Conservation (phyloP, 2,113 vertebrate species). For the Sinocyclocheilus anshuiensis region DNA sequence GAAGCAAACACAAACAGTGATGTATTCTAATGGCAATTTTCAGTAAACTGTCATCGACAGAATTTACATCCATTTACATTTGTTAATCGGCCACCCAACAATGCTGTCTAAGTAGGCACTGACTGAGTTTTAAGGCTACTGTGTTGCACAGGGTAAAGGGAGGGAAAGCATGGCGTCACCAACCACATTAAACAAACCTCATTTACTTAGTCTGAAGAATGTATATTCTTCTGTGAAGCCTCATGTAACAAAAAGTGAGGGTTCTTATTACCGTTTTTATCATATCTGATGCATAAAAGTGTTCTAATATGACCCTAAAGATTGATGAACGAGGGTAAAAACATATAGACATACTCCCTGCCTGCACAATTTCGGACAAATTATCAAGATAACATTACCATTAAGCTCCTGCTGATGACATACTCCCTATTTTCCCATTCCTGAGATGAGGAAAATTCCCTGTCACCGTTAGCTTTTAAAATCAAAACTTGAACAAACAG, state of each 20-base stretch:
- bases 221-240: not conserved
- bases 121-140: not conserved
- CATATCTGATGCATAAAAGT: conserved; percentile 10
- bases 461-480: not conserved
- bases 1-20: too few species aligned
- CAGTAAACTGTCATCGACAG: not conserved
- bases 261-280: not conserved
- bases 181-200: not conserved
- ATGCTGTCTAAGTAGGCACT: not conserved
- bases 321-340: conserved; percentile 29
- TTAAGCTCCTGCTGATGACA: conserved; percentile 54
- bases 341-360: conserved; percentile 46
- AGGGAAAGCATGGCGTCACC: not conserved
- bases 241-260: conserved; percentile 1
- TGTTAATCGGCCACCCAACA: not conserved
- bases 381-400: conserved; percentile 64
- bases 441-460: not conserved
- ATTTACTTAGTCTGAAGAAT: not conserved
- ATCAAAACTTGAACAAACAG: conserved; percentile 12
- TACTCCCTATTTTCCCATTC: conserved; percentile 20
- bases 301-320: conserved; percentile 1
- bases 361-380: conserved; percentile 45
- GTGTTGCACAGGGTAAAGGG: not conserved
- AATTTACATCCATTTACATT: not conserved
- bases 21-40: not conserved